Base-by-base conservation (phyloP, 35 echinoderm and acorn worm species). In the Heliocidaris tuberculata region DNA sequence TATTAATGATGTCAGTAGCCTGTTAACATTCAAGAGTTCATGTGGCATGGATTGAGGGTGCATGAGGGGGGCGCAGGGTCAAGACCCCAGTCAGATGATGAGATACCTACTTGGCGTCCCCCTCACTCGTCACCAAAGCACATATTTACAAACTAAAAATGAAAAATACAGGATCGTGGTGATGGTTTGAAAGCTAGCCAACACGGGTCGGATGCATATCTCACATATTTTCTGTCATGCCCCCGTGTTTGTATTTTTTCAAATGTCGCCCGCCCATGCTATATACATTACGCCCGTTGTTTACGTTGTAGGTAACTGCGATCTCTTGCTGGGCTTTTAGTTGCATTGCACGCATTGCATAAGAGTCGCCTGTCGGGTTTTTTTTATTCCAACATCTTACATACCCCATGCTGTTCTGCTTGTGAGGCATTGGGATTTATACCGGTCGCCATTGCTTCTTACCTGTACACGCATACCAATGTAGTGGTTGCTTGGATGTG, bases 21-120 rank as follows among this genome's bases (percentile, higher is more conserved):
- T 78, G 21, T 78, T 78, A 78, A 78, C 65, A 78, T 78, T 78
- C 65, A 78, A 78, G 65, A n/a, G 65, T 78, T 78, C 65, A 78
- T 78, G 65, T 42, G 27, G 7, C 21, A 78, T 2, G 19, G 65
- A 78, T 78, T n/a, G 21, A 17, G 65, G 65, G 21, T 21, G 21
- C 8, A 24, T 78, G 27, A 19, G 65, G 65, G 65, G 21, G 65
- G 21, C 7, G 65, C 21, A 7, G 65, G 65, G 65, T 78, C 65
- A 78, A 78, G 27, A 78, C 65, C 65, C 65, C 21, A 70, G 6
- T 70, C 60, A 70, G 60, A 70, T 70, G 24, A 65, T 17, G 17
- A 21, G 6, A 70, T 70, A 24, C 21, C 65, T 19, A n/a, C 5
- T 78, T 78, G 65, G 65, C 65, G 27, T 78, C 17, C 65, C 4